Percentiles rank a stretch among this genome's conserved stretches.
phyloP scores from a whole-genome alignment of 2,888 invertebrate genomes.

The Eupsilia transversa region DNA sequence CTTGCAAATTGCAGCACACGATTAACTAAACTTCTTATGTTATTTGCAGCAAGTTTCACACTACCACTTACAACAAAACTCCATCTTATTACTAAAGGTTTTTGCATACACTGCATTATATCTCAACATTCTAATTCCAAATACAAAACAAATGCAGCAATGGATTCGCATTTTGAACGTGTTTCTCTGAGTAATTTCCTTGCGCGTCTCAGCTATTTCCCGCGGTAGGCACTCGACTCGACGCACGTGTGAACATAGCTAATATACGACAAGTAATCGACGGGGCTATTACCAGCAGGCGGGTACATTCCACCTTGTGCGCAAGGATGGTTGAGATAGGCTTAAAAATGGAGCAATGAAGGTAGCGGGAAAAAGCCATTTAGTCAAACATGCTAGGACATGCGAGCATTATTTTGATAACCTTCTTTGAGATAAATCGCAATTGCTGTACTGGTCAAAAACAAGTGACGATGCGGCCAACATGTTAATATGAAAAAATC shows the following conservation, averaged over 20 bases:
- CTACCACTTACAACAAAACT: slow-evolving; percentile 1
- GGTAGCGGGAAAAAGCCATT: slow-evolving; percentile 25
- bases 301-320: slow-evolving; percentile 48
- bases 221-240: slow-evolving; percentile 29
- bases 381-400: too few relatives aligned
- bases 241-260: slow-evolving; percentile 54
- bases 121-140: neutral
- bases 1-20: slow-evolving; percentile 27
- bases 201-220: slow-evolving; percentile 41
- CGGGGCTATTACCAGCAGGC: slow-evolving; percentile 59
- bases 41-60: slow-evolving; percentile 22
- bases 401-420: too few relatives aligned
- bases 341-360: slow-evolving; percentile 45
- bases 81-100: neutral
- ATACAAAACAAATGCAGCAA: slow-evolving; percentile 6
- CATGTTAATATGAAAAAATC: too few relatives aligned
- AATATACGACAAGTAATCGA: slow-evolving; percentile 64
- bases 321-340: slow-evolving; percentile 45
- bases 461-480: too few relatives aligned
- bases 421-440: too few relatives aligned
- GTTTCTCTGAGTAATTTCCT: slow-evolving; percentile 43
- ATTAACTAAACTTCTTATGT: slow-evolving; percentile 15
- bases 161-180: slow-evolving; percentile 15
- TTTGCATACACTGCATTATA: neutral
- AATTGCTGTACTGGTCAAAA: too few relatives aligned